Evolutionary conservation across 2,113 vertebrate genomes (phyloP).

Genomic region (Anser cygnoides): DNA sequence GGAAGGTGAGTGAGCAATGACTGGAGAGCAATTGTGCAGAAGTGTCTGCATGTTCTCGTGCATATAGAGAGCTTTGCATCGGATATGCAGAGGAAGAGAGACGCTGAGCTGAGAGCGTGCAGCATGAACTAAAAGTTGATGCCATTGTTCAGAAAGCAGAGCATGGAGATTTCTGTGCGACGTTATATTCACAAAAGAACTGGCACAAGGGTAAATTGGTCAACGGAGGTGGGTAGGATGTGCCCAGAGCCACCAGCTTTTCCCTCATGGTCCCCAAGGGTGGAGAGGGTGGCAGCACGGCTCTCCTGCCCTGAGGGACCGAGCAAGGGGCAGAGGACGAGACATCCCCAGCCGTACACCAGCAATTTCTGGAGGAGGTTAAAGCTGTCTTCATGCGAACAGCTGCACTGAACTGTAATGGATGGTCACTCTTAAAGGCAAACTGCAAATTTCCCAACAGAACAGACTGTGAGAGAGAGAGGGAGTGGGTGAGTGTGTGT

Average conservation of each 20-base stretch:
- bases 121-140: background rate
- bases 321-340: background rate
- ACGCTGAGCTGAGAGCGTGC: background rate
- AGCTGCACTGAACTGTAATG: slow-evolving; percentile 74
- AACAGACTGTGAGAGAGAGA: background rate
- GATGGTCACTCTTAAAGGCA: slow-evolving; percentile 57
- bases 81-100: background rate
- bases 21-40: background rate
- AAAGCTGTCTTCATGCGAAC: slow-evolving; percentile 80
- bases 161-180: background rate
- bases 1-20: background rate
- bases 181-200: background rate
- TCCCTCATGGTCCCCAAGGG: background rate
- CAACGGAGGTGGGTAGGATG: background rate
- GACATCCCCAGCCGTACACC: slow-evolving; percentile 70
- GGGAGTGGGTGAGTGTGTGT: background rate
- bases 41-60: background rate
- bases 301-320: background rate
- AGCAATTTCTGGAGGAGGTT: slow-evolving; percentile 77
- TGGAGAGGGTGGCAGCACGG: background rate
- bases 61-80: background rate
- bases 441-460: slow-evolving; percentile 37
- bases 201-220: background rate
- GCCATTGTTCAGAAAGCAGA: background rate
- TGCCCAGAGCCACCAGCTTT: background rate